Base-by-base conservation (phyloP, 2,797 vertebrate species). In the Pyrocephalus nanus region DNA sequence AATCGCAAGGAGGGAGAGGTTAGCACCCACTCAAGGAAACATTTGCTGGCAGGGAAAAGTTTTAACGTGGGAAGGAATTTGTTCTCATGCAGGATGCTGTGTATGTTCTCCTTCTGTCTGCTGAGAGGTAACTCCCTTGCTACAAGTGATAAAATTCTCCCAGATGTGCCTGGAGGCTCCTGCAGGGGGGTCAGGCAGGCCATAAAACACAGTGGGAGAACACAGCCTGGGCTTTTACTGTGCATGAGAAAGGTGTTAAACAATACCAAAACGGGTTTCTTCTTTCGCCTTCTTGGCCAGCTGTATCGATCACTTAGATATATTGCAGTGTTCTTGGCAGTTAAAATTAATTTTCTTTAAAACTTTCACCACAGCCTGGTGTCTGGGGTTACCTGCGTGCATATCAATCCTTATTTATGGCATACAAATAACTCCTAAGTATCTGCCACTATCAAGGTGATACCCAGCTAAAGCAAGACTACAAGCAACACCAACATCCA, bases 371-470 rank as follows among this genome's bases (percentile, higher is more conserved):
- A 42, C 60, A 62, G 38, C 19, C 9, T 62, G 27, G 38, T 22
- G 38, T 38, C 60, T 42, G 60, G 20, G 27, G 38, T 42, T 62
- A 42, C 19, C 19, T 62, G 29, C 1, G 7, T 42, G 60, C 38
- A 15, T 15, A 30, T 30, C 38, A 62, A 42, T 29, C 60, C 38
- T 42, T 42, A 62, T 20, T 15, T 62, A 62, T 30, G 3, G 12
- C 34, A 60, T 8, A 42, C 16, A 51, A 66, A 30, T 26, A 73
- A 55, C 22, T 91, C n/a, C 22, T 29, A 38, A n/a, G 50, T 74
- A 73, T 25, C 78, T 60, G 58, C 23, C 60, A 62, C 1, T 47
- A 72, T n/a, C 0, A 0, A 70, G 57, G 43, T 0, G 2, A 14
- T 22, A 78, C 0, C 4, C 34, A 61, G 38, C 32, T 74, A 65